phyloP scores from a whole-genome alignment of 2,888 invertebrate genomes.

The Notocelia uddmanniana region DNA sequence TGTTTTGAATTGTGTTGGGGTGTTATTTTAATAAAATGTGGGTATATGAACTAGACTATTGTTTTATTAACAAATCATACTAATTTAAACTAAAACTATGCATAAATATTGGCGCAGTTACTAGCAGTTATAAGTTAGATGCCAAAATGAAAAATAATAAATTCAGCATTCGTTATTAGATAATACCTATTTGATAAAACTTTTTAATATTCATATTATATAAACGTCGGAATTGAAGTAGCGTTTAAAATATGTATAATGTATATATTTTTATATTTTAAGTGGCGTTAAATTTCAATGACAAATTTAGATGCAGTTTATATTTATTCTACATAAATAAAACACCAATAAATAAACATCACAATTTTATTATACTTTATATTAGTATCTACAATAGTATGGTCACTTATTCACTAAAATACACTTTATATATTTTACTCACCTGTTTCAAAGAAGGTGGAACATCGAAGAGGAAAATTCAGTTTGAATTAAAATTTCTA shows the following conservation, averaged over 20 bases:
- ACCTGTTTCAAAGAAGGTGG: background rate
- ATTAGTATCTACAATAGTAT: conserved; percentile 35
- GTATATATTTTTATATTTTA: too few species aligned
- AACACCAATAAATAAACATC: conserved; percentile 17
- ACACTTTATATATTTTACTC: background rate
- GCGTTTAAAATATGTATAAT: too few species aligned
- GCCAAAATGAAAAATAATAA: too few species aligned
- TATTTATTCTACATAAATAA: background rate
- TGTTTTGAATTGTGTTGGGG: conserved; percentile 48
- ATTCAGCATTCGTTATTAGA: too few species aligned
- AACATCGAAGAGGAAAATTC: background rate
- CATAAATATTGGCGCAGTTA: too few species aligned
- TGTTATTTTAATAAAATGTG: conserved; percentile 81
- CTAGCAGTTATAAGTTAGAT: too few species aligned
- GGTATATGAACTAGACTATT: conserved; percentile 80
- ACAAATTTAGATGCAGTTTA: too few species aligned
- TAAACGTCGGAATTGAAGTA: too few species aligned
- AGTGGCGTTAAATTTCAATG: too few species aligned
- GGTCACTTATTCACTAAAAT: conserved; percentile 12
- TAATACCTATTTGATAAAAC: too few species aligned
- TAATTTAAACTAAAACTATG: too few species aligned
- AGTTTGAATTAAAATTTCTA: background rate
- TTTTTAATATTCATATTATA: too few species aligned
- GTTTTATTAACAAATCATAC: conserved; percentile 64
- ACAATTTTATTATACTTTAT: conserved; percentile 23